Conservation (phyloP, 1,140 invertebrate genomes). For the Ceratina calcarata region DNA sequence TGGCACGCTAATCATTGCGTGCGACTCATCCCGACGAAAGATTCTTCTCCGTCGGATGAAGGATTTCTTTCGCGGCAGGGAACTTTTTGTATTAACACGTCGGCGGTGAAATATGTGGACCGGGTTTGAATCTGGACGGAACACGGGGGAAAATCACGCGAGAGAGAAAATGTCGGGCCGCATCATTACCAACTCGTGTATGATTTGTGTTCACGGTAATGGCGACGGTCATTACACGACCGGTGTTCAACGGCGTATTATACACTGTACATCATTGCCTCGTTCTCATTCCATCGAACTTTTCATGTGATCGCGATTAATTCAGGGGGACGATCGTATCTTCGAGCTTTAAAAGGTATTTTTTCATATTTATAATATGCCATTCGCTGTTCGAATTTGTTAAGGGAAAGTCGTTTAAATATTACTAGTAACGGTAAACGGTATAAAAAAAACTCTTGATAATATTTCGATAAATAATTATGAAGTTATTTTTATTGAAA, state of each 20-base stretch:
- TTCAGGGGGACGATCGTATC: neutral
- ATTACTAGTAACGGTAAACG: no score
- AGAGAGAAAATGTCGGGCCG: slow-evolving; percentile 30
- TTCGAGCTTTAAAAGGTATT: neutral
- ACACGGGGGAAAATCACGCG: slow-evolving; percentile 35
- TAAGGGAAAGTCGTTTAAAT: no score
- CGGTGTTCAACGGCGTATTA: neutral
- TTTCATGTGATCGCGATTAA: neutral
- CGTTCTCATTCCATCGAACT: neutral
- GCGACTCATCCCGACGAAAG: slow-evolving; percentile 20
- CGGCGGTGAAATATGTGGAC: slow-evolving; percentile 29
- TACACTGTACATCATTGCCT: neutral
- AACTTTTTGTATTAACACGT: slow-evolving; percentile 40
- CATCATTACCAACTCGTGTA: slow-evolving; percentile 13
- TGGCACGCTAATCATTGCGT: slow-evolving; percentile 1
- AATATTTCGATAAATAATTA: no score
- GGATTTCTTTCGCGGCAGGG: slow-evolving; percentile 16
- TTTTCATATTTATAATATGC: neutral
- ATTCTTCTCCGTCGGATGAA: slow-evolving; percentile 7
- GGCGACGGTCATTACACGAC: slow-evolving; percentile 3
- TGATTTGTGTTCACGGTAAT: slow-evolving; percentile 32
- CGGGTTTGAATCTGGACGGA: slow-evolving; percentile 28
- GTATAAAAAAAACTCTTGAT: no score
- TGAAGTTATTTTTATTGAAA: no score
- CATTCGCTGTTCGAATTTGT: neutral